Evolutionary conservation across 1,140 invertebrate species (phyloP), one percentile per base, ranked within the genome.

Genomic region (Amphibalanus amphitrite): DNA sequence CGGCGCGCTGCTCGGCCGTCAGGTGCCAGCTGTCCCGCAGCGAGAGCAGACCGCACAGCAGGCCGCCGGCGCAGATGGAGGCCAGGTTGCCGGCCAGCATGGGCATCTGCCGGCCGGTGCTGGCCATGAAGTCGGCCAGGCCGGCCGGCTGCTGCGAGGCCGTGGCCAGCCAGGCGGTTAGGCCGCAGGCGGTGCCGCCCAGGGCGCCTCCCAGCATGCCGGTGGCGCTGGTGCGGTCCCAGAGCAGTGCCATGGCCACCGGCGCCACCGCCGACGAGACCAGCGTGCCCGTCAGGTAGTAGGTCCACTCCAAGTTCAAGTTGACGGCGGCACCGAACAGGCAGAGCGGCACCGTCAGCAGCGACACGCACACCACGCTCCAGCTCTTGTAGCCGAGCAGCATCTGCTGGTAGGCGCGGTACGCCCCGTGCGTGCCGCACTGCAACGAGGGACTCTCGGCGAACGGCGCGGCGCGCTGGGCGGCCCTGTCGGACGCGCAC

Each of bases 241-340:
- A 38, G 33, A 38, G 33, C 33, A 38, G 33, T 15, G 33, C 33
- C 33, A 38, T 38, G 28, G 74, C 71, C 28, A 81, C 79, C 1
- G 81, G 81, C 23, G 80, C 72, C 4, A 82, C 81, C 0, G 81
- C 80, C 6, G 81, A 80, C 15, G 80, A 79, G 30, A 82, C 78
- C 59, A 81, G 72, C 47, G 82, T 75, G 1, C 81, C 81, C 79
- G 81, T 82, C 69, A 82, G 79, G 25, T 77, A 72, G 71, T 82
- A 81, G 0, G 81, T 73, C 79, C 80, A 81, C 26, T 75, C 75
- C 13, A 82, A 71, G 64, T 77, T 80, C 0, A 81, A 69, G 71
- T 76, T 30, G 28, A 80, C 71, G 69, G 76, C 70, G 69, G 78
- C 71, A 0, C 81, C 73, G 10, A 79, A 13, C 3, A 82, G 71